Conservation (phyloP, 1,140 invertebrate genomes). For the Metopolophium dirhodum region DNA sequence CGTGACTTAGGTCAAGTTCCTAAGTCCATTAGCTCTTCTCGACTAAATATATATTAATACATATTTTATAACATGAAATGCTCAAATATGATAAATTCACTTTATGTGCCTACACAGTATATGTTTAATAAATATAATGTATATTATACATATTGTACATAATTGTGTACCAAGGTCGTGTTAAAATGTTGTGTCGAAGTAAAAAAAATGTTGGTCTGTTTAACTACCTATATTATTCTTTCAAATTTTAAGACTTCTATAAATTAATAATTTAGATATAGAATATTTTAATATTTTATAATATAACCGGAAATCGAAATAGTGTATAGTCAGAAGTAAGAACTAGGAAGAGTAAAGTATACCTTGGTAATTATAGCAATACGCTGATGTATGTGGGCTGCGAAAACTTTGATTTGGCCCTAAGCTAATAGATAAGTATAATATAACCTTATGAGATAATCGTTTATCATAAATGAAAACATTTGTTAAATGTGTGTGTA, state of each 20-base stretch:
- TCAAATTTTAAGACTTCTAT: background rate
- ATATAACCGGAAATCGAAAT: background rate
- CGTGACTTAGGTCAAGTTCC: conserved; percentile 14
- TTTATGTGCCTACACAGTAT: no score
- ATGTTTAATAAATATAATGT: no score
- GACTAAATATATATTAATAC: background rate
- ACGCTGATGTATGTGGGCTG: no score
- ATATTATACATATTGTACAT: background rate
- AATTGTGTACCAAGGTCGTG: background rate
- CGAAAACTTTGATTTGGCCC: no score
- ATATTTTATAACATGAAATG: background rate
- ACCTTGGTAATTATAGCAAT: no score
- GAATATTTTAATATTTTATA: background rate
- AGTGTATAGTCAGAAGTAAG: no score
- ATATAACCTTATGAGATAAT: no score
- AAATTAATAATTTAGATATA: background rate
- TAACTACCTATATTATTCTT: background rate
- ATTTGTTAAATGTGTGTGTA: no score
- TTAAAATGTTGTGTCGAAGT: background rate
- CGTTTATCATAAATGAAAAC: no score
- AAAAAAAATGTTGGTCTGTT: background rate
- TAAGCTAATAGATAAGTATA: no score
- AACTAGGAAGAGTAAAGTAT: no score
- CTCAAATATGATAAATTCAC: background rate
- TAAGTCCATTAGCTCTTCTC: background rate